A percentile compares a stretch with the other conserved stretches of the same genome.
Conservation (phyloP, 2,888 invertebrate genomes). For the Caradrina clavipalpis region DNA sequence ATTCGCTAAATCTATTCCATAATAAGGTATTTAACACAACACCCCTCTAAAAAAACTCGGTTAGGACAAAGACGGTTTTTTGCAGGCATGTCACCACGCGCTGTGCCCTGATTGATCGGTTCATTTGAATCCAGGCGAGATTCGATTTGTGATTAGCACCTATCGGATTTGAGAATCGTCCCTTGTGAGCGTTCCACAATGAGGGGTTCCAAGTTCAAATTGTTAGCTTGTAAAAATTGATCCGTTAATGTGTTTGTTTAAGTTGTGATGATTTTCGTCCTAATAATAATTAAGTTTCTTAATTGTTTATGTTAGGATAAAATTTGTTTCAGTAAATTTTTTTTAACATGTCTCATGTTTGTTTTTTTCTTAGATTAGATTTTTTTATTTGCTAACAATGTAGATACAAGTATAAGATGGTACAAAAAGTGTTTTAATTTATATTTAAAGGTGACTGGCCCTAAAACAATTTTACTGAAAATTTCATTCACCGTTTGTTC, state of each 20-base stretch:
- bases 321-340: neutral
- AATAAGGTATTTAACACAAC: slow-evolving; percentile 41
- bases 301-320: no score
- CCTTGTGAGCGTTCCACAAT: slow-evolving; percentile 53
- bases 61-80: slow-evolving; percentile 57
- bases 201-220: slow-evolving; percentile 48
- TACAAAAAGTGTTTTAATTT: no score
- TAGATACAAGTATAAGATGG: no score
- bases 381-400: no score
- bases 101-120: slow-evolving; percentile 86
- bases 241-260: slow-evolving; percentile 9
- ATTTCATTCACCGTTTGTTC: neutral
- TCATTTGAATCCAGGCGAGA: slow-evolving; percentile 83
- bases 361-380: no score
- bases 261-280: no score
- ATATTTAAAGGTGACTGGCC: neutral
- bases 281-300: no score
- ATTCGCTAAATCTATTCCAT: slow-evolving; percentile 25
- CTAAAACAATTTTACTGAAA: neutral
- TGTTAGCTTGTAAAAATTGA: slow-evolving; percentile 27
- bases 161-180: slow-evolving; percentile 71
- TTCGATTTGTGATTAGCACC: slow-evolving; percentile 86
- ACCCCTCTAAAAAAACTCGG: slow-evolving; percentile 50
- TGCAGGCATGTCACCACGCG: slow-evolving; percentile 76
- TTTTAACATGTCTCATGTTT: neutral